A percentile compares a stretch with the other conserved stretches of the same genome.
These are phyloP conservation scores for Azorinus chamasolen DNA, from an alignment of 2,888 invertebrate genomes.

Conservation along the genomic window DNA sequence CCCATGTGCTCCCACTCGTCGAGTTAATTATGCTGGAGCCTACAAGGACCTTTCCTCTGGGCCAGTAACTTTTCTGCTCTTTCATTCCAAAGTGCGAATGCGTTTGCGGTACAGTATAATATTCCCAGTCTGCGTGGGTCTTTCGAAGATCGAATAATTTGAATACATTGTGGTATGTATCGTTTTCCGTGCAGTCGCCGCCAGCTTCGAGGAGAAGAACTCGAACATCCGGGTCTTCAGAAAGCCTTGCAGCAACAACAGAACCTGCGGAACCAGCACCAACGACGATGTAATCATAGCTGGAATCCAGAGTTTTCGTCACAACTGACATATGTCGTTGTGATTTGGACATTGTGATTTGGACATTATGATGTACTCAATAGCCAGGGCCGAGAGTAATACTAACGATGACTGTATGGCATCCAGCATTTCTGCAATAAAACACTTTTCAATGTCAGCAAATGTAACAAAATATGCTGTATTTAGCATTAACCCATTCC, in stretches of 20 bases:
- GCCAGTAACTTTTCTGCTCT: slow-evolving; percentile 45
- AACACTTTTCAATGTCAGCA: no score
- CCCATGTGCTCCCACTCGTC: slow-evolving; percentile 54
- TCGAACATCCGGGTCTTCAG: slow-evolving; percentile 39
- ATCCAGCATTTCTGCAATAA: no score
- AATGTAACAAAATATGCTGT: no score
- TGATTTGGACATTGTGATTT: no score
- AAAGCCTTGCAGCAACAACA: slow-evolving; percentile 52
- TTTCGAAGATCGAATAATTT: slow-evolving; percentile 50
- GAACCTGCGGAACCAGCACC: slow-evolving; percentile 47
- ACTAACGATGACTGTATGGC: no score
- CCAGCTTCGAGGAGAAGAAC: slow-evolving; percentile 57
- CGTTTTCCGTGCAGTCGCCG: slow-evolving; percentile 47
- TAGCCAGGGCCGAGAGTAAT: no score
- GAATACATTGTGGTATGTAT: slow-evolving; percentile 47
- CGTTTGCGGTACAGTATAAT: slow-evolving; percentile 58
- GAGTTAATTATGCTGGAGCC: slow-evolving; percentile 58
- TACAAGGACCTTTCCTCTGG: slow-evolving; percentile 55
- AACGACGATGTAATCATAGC: slow-evolving; percentile 57
- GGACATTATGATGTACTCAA: no score
- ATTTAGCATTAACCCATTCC: no score
- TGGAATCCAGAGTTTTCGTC: slow-evolving; percentile 24
- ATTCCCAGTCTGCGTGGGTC: slow-evolving; percentile 52
- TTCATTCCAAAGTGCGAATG: slow-evolving; percentile 38
- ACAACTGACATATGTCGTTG: slow-evolving; percentile 23